phyloP scores from a whole-genome alignment of 2,113 vertebrate species.

The Tragulus kanchil region DNA sequence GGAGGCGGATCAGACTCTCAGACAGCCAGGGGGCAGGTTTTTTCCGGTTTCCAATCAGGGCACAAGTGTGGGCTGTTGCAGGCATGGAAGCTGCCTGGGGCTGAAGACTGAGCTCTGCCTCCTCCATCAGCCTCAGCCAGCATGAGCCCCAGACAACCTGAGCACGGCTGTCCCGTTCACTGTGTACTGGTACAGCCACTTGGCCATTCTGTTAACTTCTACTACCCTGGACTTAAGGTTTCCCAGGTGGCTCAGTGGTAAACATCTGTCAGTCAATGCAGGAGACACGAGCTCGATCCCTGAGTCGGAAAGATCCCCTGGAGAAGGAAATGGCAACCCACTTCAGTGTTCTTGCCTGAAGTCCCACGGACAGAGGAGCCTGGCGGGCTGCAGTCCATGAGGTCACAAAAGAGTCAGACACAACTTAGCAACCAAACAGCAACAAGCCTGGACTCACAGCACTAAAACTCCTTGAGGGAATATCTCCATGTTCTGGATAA shows the following conservation, averaged over 20 bases:
- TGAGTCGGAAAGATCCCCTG: background rate
- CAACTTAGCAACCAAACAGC: background rate
- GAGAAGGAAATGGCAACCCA: background rate
- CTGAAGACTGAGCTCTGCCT: background rate
- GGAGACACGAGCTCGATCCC: background rate
- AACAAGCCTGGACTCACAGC: background rate
- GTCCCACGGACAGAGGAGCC: background rate
- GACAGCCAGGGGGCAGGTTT: too few relatives aligned
- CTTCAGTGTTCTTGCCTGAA: background rate
- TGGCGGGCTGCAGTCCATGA: background rate
- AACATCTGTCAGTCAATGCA: background rate
- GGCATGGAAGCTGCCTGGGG: background rate
- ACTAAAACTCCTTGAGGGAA: background rate
- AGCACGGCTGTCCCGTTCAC: background rate
- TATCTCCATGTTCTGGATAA: background rate
- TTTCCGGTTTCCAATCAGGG: background rate
- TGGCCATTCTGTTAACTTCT: background rate
- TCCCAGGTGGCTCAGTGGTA: background rate
- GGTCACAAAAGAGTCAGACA: background rate
- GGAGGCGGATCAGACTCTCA: background rate
- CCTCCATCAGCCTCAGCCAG: background rate
- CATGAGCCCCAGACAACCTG: background rate
- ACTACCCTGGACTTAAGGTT: background rate
- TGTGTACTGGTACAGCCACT: slow-evolving; percentile 8
- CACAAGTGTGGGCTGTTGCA: background rate